These are phyloP conservation scores for Chymomyza fuscimana DNA, from an alignment of 2,888 invertebrate species.

Conservation along the genomic window DNA sequence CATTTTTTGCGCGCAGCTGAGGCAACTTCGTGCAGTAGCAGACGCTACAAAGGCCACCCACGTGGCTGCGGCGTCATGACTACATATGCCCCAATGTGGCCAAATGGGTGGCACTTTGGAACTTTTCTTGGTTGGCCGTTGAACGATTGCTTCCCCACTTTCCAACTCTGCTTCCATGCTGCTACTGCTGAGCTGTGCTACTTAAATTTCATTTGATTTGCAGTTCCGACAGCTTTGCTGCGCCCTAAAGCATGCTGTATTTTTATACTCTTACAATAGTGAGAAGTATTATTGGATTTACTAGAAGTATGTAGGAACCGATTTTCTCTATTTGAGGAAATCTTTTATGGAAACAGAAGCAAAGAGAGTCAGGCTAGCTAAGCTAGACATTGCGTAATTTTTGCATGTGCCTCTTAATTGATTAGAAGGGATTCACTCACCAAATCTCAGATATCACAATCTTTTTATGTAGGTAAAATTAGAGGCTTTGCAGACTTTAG, in stretches of 20 bases:
- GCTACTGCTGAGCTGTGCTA: background rate
- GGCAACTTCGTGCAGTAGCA: slow-evolving; percentile 5
- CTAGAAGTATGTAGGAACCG: background rate
- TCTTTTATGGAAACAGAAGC: too few relatives aligned
- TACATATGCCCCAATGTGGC: slow-evolving; percentile 1
- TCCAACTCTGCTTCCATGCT: background rate
- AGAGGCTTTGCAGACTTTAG: too few relatives aligned
- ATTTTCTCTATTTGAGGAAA: background rate
- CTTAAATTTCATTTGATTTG: background rate
- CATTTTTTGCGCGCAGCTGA: background rate
- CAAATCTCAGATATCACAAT: too few relatives aligned
- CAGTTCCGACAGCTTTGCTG: background rate
- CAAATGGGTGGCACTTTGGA: background rate
- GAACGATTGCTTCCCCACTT: background rate
- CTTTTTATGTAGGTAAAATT: too few relatives aligned
- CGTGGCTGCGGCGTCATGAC: slow-evolving; percentile 31
- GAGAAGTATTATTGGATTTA: background rate
- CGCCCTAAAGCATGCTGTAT: slow-evolving; percentile 19
- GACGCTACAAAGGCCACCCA: slow-evolving; percentile 8
- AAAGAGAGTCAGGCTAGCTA: too few relatives aligned
- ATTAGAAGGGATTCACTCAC: too few relatives aligned
- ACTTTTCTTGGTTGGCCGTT: background rate
- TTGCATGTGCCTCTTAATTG: too few relatives aligned
- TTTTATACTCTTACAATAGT: background rate
- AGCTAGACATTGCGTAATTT: too few relatives aligned